Base-by-base conservation (phyloP, 2,113 vertebrate species). In the Sisor rabdophorus region DNA sequence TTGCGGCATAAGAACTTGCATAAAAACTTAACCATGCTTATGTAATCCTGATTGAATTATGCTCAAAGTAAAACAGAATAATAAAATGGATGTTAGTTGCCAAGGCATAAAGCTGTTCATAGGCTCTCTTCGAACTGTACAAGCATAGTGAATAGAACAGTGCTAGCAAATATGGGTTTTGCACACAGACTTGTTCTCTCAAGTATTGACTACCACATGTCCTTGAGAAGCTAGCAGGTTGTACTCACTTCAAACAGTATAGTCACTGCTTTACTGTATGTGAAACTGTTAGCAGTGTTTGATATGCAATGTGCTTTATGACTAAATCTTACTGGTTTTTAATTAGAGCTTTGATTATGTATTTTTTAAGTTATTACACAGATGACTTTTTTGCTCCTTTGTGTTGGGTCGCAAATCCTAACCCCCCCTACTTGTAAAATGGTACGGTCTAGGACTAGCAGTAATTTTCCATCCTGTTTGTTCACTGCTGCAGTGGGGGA, bases 391-490 rank as follows among this genome's bases (percentile, higher is more conserved):
- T 69, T 70, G 68, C 76, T 73, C 79, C 82, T 73, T 78, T 79
- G 79, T 81, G 82, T 83, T 79, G 24, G 59, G 26, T 69, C 26
- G 63, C 63, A 58, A 12, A 69, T 54, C 56, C 48, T 75, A 28
- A 70, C 64, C 32, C 73, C 77, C 59, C 19, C 4, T 59, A n/a
- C 16, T 71, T 36, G 48, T 69, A 53, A 55, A 79, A 81, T 84
- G 77, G 83, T 82, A 80, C 7, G 15, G 36, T 75, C 83, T 44
- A 44, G 44, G 52, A 44, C 60, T 70, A 54, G 61, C 78, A 78
- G 83, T 81, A 79, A 77, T 84, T 84, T 84, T 84, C 80, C 82
- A 81, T 72, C 74, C 77, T 81, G 79, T 79, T 77, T 77, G 71
- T 71, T 77, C 78, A 55, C 61, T 67, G 77, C 83, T 80, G 78